Percentiles rank a stretch among this genome's conserved stretches.
phyloP scores from a whole-genome alignment of 1,140 invertebrate genomes.

The Drosophila nasuta region DNA sequence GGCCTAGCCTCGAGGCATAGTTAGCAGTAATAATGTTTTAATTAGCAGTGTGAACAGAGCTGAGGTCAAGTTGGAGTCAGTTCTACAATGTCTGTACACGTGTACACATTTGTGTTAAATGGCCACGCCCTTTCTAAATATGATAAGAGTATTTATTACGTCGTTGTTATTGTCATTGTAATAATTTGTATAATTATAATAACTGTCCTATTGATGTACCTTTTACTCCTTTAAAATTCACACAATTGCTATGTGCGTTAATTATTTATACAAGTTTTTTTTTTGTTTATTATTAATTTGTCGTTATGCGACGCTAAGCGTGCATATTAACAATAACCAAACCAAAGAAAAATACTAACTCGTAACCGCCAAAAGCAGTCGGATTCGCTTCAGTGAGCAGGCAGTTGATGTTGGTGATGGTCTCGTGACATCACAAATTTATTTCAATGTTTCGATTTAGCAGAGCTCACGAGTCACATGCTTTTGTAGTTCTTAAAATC shows the following conservation, averaged over 20 bases:
- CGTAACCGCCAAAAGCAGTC: neutral
- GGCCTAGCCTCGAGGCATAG: conserved; percentile 53
- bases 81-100: conserved; percentile 5
- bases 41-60: conserved; percentile 43
- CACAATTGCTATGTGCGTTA: conserved; percentile 35
- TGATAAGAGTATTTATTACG: conserved; percentile 9
- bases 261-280: conserved; percentile 8
- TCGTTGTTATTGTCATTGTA: no score
- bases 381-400: conserved; percentile 45
- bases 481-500: no score
- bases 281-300: conserved; percentile 31
- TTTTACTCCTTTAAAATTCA: conserved; percentile 24
- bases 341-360: conserved; percentile 29
- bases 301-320: conserved; percentile 33
- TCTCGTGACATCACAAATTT: conserved; percentile 18
- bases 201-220: conserved; percentile 18
- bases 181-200: conserved; percentile 29
- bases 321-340: conserved; percentile 38
- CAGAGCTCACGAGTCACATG: no score
- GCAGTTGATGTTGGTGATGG: conserved; percentile 8
- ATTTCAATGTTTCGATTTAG: no score
- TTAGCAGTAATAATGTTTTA: conserved; percentile 63
- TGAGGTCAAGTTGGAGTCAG: conserved; percentile 15
- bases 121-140: conserved; percentile 31
- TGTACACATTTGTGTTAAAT: neutral